Evolutionary conservation across 2,888 invertebrate genomes (phyloP).

Genomic region (Campoplex nolae): DNA sequence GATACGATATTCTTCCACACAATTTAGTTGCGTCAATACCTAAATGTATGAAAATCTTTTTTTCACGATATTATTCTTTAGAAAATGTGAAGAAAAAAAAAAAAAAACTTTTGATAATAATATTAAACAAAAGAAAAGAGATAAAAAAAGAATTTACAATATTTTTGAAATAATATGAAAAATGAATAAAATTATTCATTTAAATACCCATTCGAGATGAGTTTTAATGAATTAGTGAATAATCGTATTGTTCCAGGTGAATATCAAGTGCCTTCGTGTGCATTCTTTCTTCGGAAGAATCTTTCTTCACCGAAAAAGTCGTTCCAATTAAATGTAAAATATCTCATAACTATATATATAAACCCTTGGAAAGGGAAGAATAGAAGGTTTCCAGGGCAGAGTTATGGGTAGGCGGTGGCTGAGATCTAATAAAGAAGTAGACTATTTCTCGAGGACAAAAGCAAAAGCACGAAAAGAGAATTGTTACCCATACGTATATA

Average conservation of each 20-base stretch:
- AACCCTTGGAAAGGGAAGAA: constrained; percentile 3
- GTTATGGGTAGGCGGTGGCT: constrained; percentile 61
- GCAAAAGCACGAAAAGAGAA: constrained; percentile 32
- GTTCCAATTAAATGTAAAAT: constrained; percentile 5
- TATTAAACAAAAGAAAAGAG: no score
- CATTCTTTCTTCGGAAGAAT: no score
- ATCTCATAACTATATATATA: constrained; percentile 3
- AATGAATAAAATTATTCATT: no score
- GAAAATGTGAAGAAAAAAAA: neutral
- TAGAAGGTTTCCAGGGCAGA: constrained; percentile 38
- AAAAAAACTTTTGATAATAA: no score
- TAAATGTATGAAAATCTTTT: neutral
- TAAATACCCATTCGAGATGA: neutral
- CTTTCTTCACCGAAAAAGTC: neutral
- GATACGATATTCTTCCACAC: neutral
- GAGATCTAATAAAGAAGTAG: constrained; percentile 59
- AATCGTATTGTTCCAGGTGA: neutral
- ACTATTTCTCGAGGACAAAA: constrained; percentile 48
- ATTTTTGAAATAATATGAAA: no score
- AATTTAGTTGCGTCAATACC: neutral
- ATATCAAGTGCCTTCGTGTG: neutral
- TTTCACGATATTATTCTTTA: neutral
- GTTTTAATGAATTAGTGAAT: no score
- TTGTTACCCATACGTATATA: neutral
- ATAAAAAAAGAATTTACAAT: no score